Conservation (phyloP, 2,113 vertebrate species). For the Sterna hirundo region DNA sequence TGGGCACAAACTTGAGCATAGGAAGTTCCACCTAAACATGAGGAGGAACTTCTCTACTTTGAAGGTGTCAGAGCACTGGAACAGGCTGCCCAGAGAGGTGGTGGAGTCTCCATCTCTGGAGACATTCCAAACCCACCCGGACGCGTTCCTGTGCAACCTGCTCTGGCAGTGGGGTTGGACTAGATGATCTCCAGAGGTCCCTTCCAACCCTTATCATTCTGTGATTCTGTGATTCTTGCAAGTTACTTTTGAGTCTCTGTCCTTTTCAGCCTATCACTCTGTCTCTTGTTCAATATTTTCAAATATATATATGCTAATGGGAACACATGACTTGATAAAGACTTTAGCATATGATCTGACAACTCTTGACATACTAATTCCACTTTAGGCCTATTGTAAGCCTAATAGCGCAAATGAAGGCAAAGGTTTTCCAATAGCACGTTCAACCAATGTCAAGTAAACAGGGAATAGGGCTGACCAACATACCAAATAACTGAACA, state of each 20-base stretch:
- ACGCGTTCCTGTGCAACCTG: no score
- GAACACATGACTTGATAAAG: background rate
- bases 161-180: no score
- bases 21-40: no score
- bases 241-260: background rate
- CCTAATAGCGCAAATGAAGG: background rate
- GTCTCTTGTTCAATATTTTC: background rate
- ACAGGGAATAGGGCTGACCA: background rate
- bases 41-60: no score
- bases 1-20: no score
- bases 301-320: background rate
- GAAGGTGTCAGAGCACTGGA: no score
- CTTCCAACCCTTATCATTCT: no score
- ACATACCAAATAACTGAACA: background rate
- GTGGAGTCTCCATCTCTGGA: no score
- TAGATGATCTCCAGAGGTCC: no score
- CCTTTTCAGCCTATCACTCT: background rate
- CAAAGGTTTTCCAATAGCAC: background rate
- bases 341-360: background rate
- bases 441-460: background rate
- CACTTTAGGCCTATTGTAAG: background rate
- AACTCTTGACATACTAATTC: background rate
- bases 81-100: no score
- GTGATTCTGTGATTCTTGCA: no score
- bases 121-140: no score